phyloP scores from a whole-genome alignment of 2,888 invertebrate genomes.

The Acronicta leporina region DNA sequence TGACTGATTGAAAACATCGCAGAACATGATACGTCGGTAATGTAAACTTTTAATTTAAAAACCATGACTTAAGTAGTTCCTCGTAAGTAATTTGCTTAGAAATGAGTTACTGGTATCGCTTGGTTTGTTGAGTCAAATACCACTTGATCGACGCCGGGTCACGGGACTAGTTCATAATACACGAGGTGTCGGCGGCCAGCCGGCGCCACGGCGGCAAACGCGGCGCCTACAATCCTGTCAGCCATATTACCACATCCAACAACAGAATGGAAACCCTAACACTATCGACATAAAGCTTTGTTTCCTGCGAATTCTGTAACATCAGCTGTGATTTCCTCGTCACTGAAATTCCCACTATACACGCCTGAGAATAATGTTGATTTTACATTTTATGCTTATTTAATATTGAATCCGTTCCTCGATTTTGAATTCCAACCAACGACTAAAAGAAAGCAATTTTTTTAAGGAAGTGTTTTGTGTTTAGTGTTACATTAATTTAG shows the following conservation, averaged over 20 bases:
- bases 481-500: conserved; percentile 73
- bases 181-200: conserved; percentile 87
- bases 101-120: conserved; percentile 75
- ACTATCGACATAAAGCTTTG: conserved; percentile 23
- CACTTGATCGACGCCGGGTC: conserved; percentile 87
- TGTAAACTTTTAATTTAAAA: conserved; percentile 8
- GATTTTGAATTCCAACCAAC: conserved; percentile 85
- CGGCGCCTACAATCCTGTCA: conserved; percentile 87
- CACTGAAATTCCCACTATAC: conserved; percentile 65
- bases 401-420: conserved; percentile 76
- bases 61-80: conserved; percentile 61
- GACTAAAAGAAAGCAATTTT: conserved; percentile 85
- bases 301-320: conserved; percentile 32
- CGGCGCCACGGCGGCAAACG: conserved; percentile 86
- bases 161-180: conserved; percentile 88
- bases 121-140: conserved; percentile 83
- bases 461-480: conserved; percentile 80
- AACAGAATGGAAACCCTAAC: conserved; percentile 58
- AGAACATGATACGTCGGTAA: conserved; percentile 6
- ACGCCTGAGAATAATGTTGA: conserved; percentile 46
- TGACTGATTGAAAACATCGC: conserved; percentile 1
- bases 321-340: conserved; percentile 68
- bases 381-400: conserved; percentile 41
- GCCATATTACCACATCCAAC: conserved; percentile 61
- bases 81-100: conserved; percentile 73